phyloP scores from a whole-genome alignment of 2,113 vertebrate species.

The Ploceus nigricollis region DNA sequence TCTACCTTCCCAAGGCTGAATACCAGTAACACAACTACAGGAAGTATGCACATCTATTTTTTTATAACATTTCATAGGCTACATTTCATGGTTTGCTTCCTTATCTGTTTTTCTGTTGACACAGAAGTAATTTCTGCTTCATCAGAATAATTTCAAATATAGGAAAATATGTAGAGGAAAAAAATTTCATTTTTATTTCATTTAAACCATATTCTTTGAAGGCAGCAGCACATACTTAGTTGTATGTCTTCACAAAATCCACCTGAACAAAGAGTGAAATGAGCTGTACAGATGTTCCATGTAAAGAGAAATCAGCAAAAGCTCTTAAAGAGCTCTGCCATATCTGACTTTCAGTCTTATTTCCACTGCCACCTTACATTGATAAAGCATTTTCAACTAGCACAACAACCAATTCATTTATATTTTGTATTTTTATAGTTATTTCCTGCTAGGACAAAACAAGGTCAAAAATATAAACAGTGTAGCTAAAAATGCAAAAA shows the following conservation, averaged over 20 bases:
- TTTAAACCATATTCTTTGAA: neutral
- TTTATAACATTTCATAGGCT: neutral
- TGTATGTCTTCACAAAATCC: neutral
- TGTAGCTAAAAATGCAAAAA: neutral
- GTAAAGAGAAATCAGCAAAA: slow-evolving; percentile 15
- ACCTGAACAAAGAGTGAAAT: neutral
- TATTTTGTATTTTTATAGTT: neutral
- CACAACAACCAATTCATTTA: neutral
- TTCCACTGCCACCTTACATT: neutral
- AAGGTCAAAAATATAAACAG: neutral
- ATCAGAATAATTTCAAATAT: neutral
- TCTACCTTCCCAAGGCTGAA: neutral
- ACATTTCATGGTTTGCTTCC: neutral
- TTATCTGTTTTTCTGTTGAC: neutral
- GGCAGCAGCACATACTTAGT: neutral
- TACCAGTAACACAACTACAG: neutral
- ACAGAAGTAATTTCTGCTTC: neutral
- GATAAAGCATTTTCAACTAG: neutral
- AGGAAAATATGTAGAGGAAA: neutral
- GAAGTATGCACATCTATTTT: neutral
- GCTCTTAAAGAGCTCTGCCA: neutral
- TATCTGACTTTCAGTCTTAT: neutral
- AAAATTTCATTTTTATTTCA: neutral
- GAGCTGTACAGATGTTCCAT: neutral
- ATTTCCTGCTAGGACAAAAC: neutral